These are phyloP conservation scores for Pteronura brasiliensis DNA, from an alignment of 2,113 vertebrate species.

Conservation along the genomic window DNA sequence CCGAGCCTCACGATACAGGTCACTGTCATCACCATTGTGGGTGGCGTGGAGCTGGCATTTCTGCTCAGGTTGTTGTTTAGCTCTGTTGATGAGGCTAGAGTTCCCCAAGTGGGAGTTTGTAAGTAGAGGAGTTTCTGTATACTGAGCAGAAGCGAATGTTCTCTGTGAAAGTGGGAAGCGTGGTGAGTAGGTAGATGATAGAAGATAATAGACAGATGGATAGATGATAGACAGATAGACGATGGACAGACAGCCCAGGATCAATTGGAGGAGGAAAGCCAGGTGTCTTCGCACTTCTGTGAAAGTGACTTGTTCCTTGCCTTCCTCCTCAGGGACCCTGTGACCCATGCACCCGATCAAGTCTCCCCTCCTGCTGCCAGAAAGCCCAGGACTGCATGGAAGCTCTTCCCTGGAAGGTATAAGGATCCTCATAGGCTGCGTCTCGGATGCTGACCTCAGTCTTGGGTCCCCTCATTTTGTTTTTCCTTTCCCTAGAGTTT, in stretches of 20 bases:
- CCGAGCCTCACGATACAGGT: background rate
- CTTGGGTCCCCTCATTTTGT: background rate
- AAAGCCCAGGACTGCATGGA: accelerated
- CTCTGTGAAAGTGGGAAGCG: background rate
- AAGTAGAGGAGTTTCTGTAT: background rate
- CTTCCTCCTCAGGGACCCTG: background rate
- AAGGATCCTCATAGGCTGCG: background rate
- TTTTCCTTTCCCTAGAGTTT: background rate
- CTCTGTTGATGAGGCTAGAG: background rate
- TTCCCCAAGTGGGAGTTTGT: no score
- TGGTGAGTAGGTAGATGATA: background rate
- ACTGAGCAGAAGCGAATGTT: background rate
- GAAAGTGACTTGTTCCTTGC: background rate
- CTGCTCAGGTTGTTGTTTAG: background rate
- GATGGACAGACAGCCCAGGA: background rate
- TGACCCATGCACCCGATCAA: accelerated
- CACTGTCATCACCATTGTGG: accelerated
- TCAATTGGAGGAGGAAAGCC: background rate
- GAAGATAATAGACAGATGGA: no score
- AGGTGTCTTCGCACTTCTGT: no score
- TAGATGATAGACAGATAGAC: no score
- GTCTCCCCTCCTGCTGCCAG: background rate
- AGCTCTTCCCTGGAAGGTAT: accelerated
- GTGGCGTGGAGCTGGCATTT: background rate
- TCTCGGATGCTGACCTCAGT: background rate